Evolutionary conservation across 53 echinoderm and acorn worm species (phyloP), one percentile per base, ranked within the genome.

Genomic region (Crossaster papposus): DNA sequence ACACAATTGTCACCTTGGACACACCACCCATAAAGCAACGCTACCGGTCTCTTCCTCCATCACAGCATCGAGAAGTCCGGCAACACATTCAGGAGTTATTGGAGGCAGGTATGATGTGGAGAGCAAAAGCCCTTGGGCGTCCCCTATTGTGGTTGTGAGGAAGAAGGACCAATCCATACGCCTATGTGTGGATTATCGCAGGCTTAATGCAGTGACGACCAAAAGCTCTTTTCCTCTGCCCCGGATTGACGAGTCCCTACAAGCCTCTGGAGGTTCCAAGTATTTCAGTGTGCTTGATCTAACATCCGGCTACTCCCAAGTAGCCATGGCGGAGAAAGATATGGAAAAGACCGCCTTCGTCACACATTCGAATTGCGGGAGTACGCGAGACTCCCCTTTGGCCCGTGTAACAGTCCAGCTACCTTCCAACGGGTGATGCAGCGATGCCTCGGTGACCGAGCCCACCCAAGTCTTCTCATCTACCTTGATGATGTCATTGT

Each of bases 401-500:
- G 90, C 0, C 22, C 83, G 10, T 83, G 82, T 31, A 92, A 92
- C 51, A 89, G 89, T 51, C 92, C 91, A 0, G 88, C 88, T 4
- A 89, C 92, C 1, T 92, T 92, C 38, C 93, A 92, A 77, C 38
- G 93, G 26, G 64, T 92, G 4, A 92, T 85, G 89, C 89, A 90
- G 26, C 20, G 79, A 1, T 92, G 89, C 38, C 33, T 83, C 24
- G 83, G 89, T 1, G 92, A 81, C 52, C 76, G 85, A 22, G 76
- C 64, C 14, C 62, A 85, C n/a, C 17, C 62, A 20, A 85, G 65
- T 79, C 68, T 91, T 14, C 55, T 93, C 0, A 77, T 83, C 37
- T 90, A 93, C 32, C 68, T 90, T 0, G 91, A 93, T 50, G 93
- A 91, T 31, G 77, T 93, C 17, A 81, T 93, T 8, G 83, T 93